Evolutionary conservation across 2,113 vertebrate genomes (phyloP).

Genomic region (Pachyramphus minor): DNA sequence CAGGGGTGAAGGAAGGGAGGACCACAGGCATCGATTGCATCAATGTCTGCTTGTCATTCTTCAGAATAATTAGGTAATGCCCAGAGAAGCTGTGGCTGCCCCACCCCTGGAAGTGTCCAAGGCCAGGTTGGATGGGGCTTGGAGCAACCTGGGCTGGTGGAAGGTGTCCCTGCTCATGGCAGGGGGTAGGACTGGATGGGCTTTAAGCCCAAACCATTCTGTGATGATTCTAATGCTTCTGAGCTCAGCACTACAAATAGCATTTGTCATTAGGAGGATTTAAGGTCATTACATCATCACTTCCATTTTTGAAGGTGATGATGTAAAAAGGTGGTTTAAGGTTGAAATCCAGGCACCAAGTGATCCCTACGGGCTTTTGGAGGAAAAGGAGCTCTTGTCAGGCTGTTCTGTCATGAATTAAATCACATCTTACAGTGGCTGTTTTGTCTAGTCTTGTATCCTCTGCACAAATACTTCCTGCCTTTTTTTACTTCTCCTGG

Average conservation of each 20-base stretch:
- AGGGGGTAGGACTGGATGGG: background rate
- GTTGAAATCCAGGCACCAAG: background rate
- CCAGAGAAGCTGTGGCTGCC: background rate
- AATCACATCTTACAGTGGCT: background rate
- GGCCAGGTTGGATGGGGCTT: background rate
- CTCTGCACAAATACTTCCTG: background rate
- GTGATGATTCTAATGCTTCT: background rate
- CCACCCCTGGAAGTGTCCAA: background rate
- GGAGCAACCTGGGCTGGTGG: background rate
- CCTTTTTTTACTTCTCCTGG: background rate
- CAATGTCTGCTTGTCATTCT: background rate
- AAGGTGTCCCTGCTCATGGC: background rate
- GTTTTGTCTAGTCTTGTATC: background rate
- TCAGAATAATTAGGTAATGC: background rate
- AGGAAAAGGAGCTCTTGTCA: background rate
- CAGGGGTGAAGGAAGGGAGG: background rate
- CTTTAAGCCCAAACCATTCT: background rate
- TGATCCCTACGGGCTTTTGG: background rate
- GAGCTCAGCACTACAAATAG: background rate
- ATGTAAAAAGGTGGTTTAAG: background rate
- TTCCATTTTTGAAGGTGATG: background rate
- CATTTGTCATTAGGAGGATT: background rate
- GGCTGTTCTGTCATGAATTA: background rate
- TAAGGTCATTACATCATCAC: background rate
- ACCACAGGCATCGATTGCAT: background rate